Evolutionary conservation across 1,140 invertebrate genomes (phyloP), one percentile per base, ranked within the genome.

Genomic region (Hylyphantes graminicola): DNA sequence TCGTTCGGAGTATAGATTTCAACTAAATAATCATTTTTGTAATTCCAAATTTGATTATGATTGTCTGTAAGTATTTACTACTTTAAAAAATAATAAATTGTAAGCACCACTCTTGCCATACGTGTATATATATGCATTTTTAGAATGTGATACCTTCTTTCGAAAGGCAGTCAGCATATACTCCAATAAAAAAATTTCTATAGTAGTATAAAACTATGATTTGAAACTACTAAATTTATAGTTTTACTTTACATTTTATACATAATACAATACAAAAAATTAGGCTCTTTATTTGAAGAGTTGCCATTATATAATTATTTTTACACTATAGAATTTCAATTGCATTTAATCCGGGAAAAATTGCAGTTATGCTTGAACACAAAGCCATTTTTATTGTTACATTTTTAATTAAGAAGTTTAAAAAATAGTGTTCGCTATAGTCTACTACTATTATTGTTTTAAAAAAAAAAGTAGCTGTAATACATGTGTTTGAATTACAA

Each of bases 1-100:
- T 21, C 21, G 64, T 74, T 17, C n/a, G 55, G 48, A 65, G 9
- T 57, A 67, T 65, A 65, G 48, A 75, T 48, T 83, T 12, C 51
- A 78, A 65, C 73, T 73, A 53, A 54, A 35, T n/a, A 57, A 57
- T 74, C n/a, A 8, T 65, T 82, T 63, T 55, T 74, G 64, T 70
- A 65, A 17, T 73, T 57, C 48, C 75, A 55, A 21, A 67, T 64
- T 65, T 17, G 59, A 74, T 19, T 74, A 61, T 83, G 80, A 83
- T 83, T 83, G 80, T 83, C 80, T 61, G 21, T 83, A 72, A 73
- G 53, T 83, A 55, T 35, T 35, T 35, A 57, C 68, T 67, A 74
- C 50, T 17, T 73, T 59, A 65, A 65, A 67, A 83, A 74, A 75
- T 74, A 83, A 81, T 15, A 76, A n/a, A 63, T 63, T 48, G 74